Conservation (phyloP, 2,797 vertebrate genomes). For the Sebastes cheni region DNA sequence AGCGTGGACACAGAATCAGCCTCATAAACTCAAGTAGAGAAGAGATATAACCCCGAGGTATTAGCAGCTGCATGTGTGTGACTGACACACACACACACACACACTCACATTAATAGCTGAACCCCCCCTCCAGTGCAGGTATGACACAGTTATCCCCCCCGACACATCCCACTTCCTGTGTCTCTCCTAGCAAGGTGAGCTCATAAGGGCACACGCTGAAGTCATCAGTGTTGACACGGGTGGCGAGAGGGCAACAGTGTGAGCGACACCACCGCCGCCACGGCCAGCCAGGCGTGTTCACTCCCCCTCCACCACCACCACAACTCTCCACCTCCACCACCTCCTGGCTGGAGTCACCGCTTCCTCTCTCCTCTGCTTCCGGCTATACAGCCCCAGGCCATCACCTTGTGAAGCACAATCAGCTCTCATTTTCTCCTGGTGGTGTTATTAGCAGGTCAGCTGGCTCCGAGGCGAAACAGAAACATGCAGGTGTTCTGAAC, state of each 20-base stretch:
- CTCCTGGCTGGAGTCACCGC: slow-evolving; percentile 23
- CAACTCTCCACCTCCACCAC: background rate
- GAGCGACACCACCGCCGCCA: slow-evolving; percentile 63
- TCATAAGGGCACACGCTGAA: slow-evolving; percentile 82
- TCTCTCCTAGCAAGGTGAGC: slow-evolving; percentile 88
- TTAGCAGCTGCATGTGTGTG: slow-evolving; percentile 36
- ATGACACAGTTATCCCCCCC: slow-evolving; percentile 74
- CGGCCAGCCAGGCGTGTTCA: slow-evolving; percentile 59
- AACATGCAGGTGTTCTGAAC: background rate
- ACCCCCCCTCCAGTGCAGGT: slow-evolving; percentile 73
- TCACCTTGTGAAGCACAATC: slow-evolving; percentile 65
- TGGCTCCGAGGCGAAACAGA: slow-evolving; percentile 5
- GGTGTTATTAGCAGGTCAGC: slow-evolving; percentile 51
- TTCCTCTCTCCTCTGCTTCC: slow-evolving; percentile 59
- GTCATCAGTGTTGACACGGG: slow-evolving; percentile 82
- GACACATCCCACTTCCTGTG: slow-evolving; percentile 73
- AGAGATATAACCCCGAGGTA: slow-evolving; percentile 53
- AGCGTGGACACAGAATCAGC: slow-evolving; percentile 25
- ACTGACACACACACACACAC: slow-evolving; percentile 12
- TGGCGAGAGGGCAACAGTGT: slow-evolving; percentile 71
- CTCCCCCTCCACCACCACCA: background rate
- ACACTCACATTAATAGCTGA: slow-evolving; percentile 39
- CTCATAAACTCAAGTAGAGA: slow-evolving; percentile 55
- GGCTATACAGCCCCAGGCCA: slow-evolving; percentile 42
- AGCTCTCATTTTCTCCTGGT: slow-evolving; percentile 56